Conservation (phyloP, 2,888 invertebrate species). For the Schrankia costaestrigalis region DNA sequence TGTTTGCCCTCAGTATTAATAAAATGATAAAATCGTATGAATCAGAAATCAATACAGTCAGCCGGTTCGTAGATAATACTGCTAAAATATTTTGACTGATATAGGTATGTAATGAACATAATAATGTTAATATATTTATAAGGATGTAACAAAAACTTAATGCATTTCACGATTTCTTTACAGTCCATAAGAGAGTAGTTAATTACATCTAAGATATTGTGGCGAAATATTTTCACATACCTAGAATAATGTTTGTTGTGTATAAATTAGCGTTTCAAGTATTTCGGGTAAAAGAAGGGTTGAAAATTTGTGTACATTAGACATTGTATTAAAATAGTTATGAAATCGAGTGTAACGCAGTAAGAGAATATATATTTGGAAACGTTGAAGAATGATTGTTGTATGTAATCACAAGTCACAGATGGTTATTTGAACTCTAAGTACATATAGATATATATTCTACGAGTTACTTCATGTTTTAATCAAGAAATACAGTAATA, state of each 20-base stretch:
- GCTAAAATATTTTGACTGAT: constrained; percentile 79
- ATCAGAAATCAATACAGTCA: constrained; percentile 27
- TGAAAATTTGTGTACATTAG: constrained; percentile 72
- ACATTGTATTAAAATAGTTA: constrained; percentile 73
- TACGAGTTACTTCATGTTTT: constrained; percentile 62
- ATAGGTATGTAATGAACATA: constrained; percentile 68
- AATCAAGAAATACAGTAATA: constrained; percentile 52
- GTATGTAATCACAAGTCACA: constrained; percentile 70
- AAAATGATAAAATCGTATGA: too few relatives aligned
- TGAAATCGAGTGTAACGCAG: constrained; percentile 67
- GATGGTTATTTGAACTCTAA: constrained; percentile 69
- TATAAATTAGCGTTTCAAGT: constrained; percentile 72
- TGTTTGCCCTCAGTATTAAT: too few relatives aligned
- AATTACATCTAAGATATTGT: constrained; percentile 70
- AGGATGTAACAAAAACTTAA: constrained; percentile 75
- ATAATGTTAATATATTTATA: constrained; percentile 77
- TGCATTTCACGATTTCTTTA: constrained; percentile 80
- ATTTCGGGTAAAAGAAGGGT: constrained; percentile 71
- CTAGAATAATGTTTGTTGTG: constrained; percentile 77
- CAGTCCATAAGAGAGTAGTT: constrained; percentile 73
- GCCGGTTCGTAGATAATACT: constrained; percentile 57
- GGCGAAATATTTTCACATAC: constrained; percentile 78
- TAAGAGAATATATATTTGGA: constrained; percentile 79
- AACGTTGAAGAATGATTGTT: constrained; percentile 75
- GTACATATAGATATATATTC: constrained; percentile 57